Evolutionary conservation across 1,140 invertebrate species (phyloP).

Genomic region (Ceratina australensis): DNA sequence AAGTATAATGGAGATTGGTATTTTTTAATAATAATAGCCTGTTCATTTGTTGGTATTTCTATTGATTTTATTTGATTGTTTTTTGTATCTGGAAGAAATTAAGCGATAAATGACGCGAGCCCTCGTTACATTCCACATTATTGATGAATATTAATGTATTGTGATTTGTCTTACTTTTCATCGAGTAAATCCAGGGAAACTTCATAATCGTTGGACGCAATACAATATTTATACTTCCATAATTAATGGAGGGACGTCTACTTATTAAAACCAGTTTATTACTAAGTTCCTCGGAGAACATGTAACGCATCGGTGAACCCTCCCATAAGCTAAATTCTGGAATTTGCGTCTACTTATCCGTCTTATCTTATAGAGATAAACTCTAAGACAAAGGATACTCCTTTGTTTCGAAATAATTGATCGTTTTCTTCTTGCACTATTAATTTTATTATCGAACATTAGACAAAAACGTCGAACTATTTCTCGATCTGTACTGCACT

Average conservation of each 20-base stretch:
- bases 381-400: background rate
- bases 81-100: too few species aligned
- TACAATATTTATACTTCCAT: background rate
- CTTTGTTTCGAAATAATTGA: background rate
- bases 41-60: too few species aligned
- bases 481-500: background rate
- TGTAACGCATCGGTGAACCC: background rate
- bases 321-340: background rate
- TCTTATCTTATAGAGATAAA: slow-evolving; percentile 4
- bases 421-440: background rate
- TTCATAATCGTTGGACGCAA: background rate
- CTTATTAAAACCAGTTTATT: too few species aligned
- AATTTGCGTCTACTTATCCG: background rate
- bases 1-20: too few species aligned
- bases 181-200: too few species aligned
- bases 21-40: too few species aligned
- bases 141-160: background rate
- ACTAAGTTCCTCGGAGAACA: too few species aligned
- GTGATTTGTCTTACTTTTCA: background rate
- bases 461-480: background rate
- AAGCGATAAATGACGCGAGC: too few species aligned
- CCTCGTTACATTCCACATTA: too few species aligned
- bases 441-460: background rate
- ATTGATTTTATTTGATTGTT: too few species aligned
- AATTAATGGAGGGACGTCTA: background rate